Base-by-base conservation (phyloP, 2,888 invertebrate genomes). In the Acanthosoma haemorrhoidale region DNA sequence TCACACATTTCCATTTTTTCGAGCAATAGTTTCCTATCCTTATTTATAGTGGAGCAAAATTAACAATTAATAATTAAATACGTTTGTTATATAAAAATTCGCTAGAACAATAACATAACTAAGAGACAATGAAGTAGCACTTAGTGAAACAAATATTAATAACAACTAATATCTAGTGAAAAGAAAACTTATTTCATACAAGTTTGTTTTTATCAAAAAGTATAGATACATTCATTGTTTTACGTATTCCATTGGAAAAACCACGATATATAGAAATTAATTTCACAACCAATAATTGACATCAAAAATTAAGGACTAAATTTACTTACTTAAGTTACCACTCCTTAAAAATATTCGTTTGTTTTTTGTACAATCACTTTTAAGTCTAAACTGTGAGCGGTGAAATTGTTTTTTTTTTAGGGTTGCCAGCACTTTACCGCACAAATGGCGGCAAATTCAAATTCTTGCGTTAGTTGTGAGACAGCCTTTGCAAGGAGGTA, bases 261-360 rank as follows among this genome's bases (percentile, higher is more conserved):
- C 61, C 36, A 36, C 61, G 36, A 61, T 64, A n/a, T n/a, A n/a
- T n/a, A 64, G 64, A 64, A 64, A 67, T 57, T 34, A 67, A 67
- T 67, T 67, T 57, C 67, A 67, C 67, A 67, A 67, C 67, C 67
- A 67, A 67, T 57, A 67, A 57, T 67, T 67, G 67, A 67, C 67
- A 67, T 57, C 36, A 57, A 34, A 67, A 67, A 67, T 57, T 67
- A 67, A 67, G 64, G 41, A 41, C 64, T 64, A 64, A n/a, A 41
- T 64, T 41, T 64, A 64, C 39, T 39, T 64, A 64, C 64, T 39
- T 64, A 41, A 36, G 29, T 38, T 36, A 61, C 41, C 64, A 64
- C 64, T 64, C 41, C 18, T 64, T 64, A 64, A 41, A 64, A 64
- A 64, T 64, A 64, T 64, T 64, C 29, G 39, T 64, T 64, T 61